These are phyloP conservation scores for Sebastes glaucus DNA, from an alignment of 2,797 vertebrate genomes.

Conservation along the genomic window DNA sequence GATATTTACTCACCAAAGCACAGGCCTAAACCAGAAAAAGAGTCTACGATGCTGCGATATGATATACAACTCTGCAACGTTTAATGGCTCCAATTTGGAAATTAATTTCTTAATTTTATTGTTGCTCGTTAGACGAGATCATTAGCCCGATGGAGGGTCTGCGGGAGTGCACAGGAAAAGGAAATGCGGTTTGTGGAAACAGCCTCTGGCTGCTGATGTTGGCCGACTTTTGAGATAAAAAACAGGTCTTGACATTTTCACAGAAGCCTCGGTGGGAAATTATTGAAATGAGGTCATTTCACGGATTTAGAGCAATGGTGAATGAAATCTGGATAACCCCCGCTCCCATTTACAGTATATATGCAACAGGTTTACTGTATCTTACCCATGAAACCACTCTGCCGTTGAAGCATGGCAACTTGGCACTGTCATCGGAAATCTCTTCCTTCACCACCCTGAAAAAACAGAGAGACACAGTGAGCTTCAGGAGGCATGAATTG, in stretches of 20 bases:
- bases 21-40: not conserved
- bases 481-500: slow-evolving; percentile 3
- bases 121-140: slow-evolving; percentile 7
- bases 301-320: not conserved
- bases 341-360: not conserved
- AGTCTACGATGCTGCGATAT: not conserved
- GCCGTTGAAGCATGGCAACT: slow-evolving; percentile 90
- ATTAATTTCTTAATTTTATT: slow-evolving; percentile 20
- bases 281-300: not conserved
- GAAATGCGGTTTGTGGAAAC: slow-evolving; percentile 27
- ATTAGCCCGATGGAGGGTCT: slow-evolving; percentile 11
- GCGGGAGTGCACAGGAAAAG: slow-evolving; percentile 1
- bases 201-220: slow-evolving; percentile 3
- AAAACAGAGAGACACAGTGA: slow-evolving; percentile 34
- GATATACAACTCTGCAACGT: not conserved
- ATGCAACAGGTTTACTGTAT: slow-evolving; percentile 14
- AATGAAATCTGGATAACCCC: not conserved
- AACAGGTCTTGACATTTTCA: slow-evolving; percentile 16
- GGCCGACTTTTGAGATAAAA: slow-evolving; percentile 26
- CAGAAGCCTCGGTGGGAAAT: not conserved
- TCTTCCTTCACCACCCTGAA: slow-evolving; percentile 94
- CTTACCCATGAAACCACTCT: slow-evolving; percentile 91
- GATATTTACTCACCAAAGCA: not conserved
- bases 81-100: not conserved
- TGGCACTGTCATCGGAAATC: slow-evolving; percentile 90